These are phyloP conservation scores for Phallusia fumigata DNA, from an alignment of 23 tunicate species.

Conservation along the genomic window DNA sequence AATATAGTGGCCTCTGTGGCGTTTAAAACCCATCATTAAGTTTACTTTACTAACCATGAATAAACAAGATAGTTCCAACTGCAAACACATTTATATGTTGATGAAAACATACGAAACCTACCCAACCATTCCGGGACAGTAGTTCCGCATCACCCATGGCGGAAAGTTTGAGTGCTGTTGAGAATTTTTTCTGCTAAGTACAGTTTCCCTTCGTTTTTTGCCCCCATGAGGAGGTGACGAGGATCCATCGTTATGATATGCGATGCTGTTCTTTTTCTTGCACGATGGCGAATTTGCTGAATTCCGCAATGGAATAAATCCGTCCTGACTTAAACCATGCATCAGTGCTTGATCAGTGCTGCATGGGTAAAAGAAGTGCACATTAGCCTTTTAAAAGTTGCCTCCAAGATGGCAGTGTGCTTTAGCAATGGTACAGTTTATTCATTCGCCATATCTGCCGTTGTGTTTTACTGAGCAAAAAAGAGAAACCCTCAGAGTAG, in stretches of 20 bases:
- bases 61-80: too few species aligned
- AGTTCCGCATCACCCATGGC: slow-evolving; percentile 60
- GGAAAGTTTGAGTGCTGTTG: background rate
- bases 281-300: slow-evolving; percentile 13
- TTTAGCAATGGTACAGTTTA: too few species aligned
- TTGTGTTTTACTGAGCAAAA: too few species aligned
- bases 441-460: too few species aligned
- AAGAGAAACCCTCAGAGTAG: too few species aligned
- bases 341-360: slow-evolving; percentile 5
- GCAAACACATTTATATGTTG: too few species aligned
- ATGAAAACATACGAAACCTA: slow-evolving; percentile 43
- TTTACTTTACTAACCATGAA: too few species aligned
- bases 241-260: slow-evolving; percentile 15
- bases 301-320: slow-evolving; percentile 2
- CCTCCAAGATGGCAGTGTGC: too few species aligned
- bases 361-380: background rate
- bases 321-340: slow-evolving; percentile 11
- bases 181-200: slow-evolving; percentile 4
- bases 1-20: too few species aligned
- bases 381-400: too few species aligned
- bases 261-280: slow-evolving; percentile 21
- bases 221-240: slow-evolving; percentile 64
- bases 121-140: slow-evolving; percentile 60
- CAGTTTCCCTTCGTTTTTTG: slow-evolving; percentile 58
- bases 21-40: too few species aligned